Evolutionary conservation across 2,113 vertebrate species (phyloP).

Genomic region (Eolophus roseicapilla): DNA sequence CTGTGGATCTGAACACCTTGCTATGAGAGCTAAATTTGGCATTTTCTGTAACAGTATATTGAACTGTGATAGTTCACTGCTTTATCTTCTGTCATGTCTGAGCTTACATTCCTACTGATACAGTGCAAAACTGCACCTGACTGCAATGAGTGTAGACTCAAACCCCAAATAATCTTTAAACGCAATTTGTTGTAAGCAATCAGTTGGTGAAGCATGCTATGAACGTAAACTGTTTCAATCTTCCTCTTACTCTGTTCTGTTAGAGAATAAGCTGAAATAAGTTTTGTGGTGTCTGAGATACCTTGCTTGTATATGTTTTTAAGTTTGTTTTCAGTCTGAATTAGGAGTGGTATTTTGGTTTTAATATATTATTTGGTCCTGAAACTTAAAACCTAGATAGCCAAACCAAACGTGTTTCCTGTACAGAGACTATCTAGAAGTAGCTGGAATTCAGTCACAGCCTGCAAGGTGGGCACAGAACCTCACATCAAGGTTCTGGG

Average conservation of each 20-base stretch:
- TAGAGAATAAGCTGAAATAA: neutral
- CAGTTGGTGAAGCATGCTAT: neutral
- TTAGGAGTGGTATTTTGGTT: neutral
- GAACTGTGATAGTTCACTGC: neutral
- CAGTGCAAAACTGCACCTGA: neutral
- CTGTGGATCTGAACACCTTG: neutral
- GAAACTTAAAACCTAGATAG: neutral
- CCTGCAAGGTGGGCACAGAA: neutral
- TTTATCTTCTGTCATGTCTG: neutral
- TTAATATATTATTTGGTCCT: neutral
- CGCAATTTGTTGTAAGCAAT: neutral
- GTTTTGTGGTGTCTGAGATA: neutral
- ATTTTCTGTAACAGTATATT: neutral
- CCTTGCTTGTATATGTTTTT: neutral
- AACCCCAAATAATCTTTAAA: neutral
- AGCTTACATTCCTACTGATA: neutral
- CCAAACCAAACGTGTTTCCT: neutral
- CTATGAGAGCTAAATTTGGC: neutral
- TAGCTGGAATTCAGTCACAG: neutral
- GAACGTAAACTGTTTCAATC: neutral
- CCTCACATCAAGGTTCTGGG: rapidly evolving
- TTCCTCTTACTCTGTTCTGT: neutral
- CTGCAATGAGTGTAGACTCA: neutral
- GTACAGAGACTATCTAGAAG: neutral
- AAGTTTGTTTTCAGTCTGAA: neutral